These are phyloP conservation scores for Solen grandis DNA, from an alignment of 1,140 invertebrate species.

Conservation along the genomic window DNA sequence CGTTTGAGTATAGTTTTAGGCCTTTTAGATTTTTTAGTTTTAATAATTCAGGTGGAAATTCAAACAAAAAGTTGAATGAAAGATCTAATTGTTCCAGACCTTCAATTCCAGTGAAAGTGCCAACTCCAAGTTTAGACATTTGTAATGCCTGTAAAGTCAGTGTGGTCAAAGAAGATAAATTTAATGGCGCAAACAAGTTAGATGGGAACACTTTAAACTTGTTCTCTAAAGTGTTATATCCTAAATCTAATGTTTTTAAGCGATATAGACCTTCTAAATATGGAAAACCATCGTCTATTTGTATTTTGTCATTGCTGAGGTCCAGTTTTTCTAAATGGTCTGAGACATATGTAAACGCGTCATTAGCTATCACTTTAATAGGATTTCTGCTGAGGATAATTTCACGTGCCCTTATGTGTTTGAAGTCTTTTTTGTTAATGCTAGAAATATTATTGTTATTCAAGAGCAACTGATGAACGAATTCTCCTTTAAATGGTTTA, in stretches of 20 bases:
- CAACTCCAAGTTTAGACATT: conserved; percentile 27
- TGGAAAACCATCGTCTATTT: conserved; percentile 35
- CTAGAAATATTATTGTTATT: conserved; percentile 46
- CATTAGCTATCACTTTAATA: conserved; percentile 22
- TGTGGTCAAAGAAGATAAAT: conserved; percentile 26
- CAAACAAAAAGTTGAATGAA: conserved; percentile 45
- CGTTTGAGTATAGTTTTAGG: conserved; percentile 48
- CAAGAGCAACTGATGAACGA: conserved; percentile 31
- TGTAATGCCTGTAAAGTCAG: conserved; percentile 36
- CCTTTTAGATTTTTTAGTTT: conserved; percentile 47
- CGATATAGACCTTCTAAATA: conserved; percentile 31
- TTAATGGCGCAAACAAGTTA: conserved; percentile 17
- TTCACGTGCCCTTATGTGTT: conserved; percentile 35
- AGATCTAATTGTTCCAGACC: conserved; percentile 49
- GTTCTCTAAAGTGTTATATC: conserved; percentile 41
- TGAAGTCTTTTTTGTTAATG: conserved; percentile 17
- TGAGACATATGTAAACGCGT: conserved; percentile 20
- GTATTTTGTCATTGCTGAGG: conserved; percentile 37
- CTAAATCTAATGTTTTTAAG: conserved; percentile 40
- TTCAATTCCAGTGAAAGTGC: conserved; percentile 41
- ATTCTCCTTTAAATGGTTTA: neutral
- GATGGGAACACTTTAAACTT: conserved; percentile 33
- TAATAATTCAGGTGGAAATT: conserved; percentile 42
- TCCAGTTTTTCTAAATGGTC: conserved; percentile 41
- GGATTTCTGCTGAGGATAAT: conserved; percentile 43